Evolutionary conservation across 2,797 vertebrate genomes (phyloP), one percentile per base, ranked within the genome.

Genomic region (Pteropus rufus): DNA sequence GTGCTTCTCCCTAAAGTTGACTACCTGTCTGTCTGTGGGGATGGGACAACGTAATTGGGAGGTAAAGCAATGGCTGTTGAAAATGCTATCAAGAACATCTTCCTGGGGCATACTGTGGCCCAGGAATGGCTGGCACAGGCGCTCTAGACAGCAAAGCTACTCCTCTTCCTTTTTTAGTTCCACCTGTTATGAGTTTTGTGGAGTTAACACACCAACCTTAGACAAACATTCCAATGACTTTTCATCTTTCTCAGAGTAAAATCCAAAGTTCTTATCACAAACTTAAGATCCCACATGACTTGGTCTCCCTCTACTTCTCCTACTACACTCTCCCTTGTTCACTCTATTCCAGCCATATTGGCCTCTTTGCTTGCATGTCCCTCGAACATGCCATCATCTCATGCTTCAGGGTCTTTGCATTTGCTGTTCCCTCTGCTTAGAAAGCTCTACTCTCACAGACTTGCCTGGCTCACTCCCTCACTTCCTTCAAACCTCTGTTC

Each of bases 171-270:
- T 70, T 67, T 73, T 79, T 41, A 2, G 23, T 41, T 76, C 56
- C 12, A n/a, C 23, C 39, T 60, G 41, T 72, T 46, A 16, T 2
- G 34, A 84, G 65, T 73, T 87, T 82, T 72, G 23, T 36, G 73
- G 58, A 93, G 65, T 58, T 29, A 85, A 44, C 36, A 41, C 18
- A 23, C n/a, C 14, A 54, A 26, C 56, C 24, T n/a, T 67, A 65
- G 67, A 77, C 24, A 76, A 46, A 75, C 41, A 19, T 9, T 76
- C 23, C 54, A 86, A 2, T 12, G 72, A n/a, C n/a, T 36, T 84
- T 29, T 49, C 60, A 44, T 60, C 23, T 54, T 93, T 36, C 52
- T 79, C n/a, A 67, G 72, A 82, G 79, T 58, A 85, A 88, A 93
- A 62, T 44, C 18, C 60, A 65, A 89, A 77, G 83, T 80, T 77